Evolutionary conservation across 2,797 vertebrate species (phyloP).

Genomic region (Euthynnus affinis): DNA sequence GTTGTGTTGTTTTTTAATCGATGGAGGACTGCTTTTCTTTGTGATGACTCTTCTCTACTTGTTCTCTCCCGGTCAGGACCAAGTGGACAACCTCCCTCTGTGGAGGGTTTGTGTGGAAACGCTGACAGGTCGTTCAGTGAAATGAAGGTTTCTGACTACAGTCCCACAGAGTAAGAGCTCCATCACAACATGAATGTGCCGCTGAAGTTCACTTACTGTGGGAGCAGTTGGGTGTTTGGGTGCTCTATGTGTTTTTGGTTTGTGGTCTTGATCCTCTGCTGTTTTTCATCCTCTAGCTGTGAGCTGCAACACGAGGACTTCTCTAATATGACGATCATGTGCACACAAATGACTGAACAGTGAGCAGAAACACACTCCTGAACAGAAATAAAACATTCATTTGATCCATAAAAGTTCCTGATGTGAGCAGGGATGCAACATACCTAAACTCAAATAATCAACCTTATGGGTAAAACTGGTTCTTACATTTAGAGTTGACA

Average conservation of each 20-base stretch:
- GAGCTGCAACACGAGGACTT: background rate
- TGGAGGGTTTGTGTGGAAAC: constrained; percentile 20
- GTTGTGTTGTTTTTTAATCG: background rate
- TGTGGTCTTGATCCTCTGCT: background rate
- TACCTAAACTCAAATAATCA: no score
- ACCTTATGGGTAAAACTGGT: no score
- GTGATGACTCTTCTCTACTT: background rate
- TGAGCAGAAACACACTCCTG: constrained; percentile 1
- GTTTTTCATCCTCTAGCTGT: constrained; percentile 11
- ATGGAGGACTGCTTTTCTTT: background rate
- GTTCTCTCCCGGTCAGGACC: background rate
- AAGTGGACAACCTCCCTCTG: background rate
- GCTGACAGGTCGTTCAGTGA: background rate
- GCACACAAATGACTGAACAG: background rate
- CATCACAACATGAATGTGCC: background rate
- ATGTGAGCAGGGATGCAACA: no score
- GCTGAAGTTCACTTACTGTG: background rate
- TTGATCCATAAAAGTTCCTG: no score
- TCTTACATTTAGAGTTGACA: no score
- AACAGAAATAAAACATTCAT: no score
- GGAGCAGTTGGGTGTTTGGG: background rate
- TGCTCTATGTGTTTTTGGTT: background rate
- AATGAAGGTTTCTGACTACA: no score
- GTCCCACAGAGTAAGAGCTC: background rate
- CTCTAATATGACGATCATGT: background rate